Base-by-base conservation (phyloP, 2,797 vertebrate species). In the Podargus strigoides region DNA sequence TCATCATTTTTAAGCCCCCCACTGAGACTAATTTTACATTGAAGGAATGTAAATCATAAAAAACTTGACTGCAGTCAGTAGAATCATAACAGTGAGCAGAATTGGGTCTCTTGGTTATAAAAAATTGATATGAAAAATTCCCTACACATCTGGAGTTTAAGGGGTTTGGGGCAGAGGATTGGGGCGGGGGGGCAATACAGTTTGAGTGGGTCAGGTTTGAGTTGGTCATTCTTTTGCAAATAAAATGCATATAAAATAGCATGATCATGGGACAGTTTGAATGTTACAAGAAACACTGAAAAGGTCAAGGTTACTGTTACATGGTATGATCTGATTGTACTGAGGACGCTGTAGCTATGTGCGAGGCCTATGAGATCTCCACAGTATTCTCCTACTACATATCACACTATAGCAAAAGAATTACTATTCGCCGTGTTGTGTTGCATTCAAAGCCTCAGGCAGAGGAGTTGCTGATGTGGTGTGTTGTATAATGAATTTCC, bases 1-100 rank as follows among this genome's bases (percentile, higher is more conserved):
- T 93, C 69, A 91, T 94, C 52, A 52, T 75, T 94, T 93, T 94
- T 75, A 93, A 94, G 67, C 39, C 72, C 62, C 58, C 39, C 34
- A 59, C 66, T 82, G 80, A 91, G 77, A 76, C 26, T 90, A 69
- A 91, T 91, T 92, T 94, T 91, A 69, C n/a, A 41, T 7, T 52
- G 84, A 86, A 73, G 55, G 41, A 81, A 69, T 76, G 55, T 89
- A 82, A 90, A 69, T 79, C 13, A 14, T 89, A 3, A 78, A 84
- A 88, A 95, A 88, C 47, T 90, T 58, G 28, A 78, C 85, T 72
- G 37, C 68, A 86, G 69, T 78, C 42, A 88, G 36, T 75, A 81
- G 66, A 88, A 75, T 88, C 5, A 0, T 60, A 75, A 39, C n/a
- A 78, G 79, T 34, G 18, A 83, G 36, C 63, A 75, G 55, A 90